These are phyloP conservation scores for Ceuthmochares aereus DNA, from an alignment of 2,113 vertebrate genomes.

Conservation along the genomic window DNA sequence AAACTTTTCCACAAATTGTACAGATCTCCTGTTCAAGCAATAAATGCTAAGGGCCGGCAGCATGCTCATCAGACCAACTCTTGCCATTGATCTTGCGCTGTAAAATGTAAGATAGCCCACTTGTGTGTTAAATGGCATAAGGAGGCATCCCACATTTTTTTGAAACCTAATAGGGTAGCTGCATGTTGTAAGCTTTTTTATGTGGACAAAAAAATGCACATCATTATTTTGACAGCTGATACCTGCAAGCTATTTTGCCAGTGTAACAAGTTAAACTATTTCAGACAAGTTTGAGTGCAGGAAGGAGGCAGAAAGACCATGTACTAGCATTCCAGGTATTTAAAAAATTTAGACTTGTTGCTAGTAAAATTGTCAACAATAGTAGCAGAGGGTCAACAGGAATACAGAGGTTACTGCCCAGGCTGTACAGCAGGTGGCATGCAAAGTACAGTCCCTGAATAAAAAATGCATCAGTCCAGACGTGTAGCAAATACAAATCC, in stretches of 20 bases:
- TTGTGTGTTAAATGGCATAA: not conserved
- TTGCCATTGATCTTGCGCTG: not conserved
- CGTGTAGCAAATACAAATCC: not conserved
- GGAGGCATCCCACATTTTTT: not conserved
- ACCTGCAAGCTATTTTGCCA: not conserved
- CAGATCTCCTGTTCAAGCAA: not conserved
- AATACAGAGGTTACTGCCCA: not conserved
- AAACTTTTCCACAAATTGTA: not conserved
- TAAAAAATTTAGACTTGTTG: not conserved
- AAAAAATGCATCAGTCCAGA: not conserved
- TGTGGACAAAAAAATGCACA: not conserved
- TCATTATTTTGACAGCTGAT: not conserved
- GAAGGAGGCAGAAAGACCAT: not conserved
- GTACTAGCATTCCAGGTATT: not conserved
- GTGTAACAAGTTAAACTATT: not conserved
- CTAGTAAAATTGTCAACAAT: not conserved
- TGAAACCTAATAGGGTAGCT: not conserved
- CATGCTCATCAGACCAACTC: not conserved
- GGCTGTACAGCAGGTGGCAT: slow-evolving; percentile 54
- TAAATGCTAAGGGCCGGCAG: not conserved
- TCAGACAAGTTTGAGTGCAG: not conserved
- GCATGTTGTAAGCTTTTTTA: not conserved
- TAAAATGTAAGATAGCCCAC: not conserved
- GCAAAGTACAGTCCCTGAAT: not conserved
- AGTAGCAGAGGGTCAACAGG: not conserved